These are phyloP conservation scores for Chelonus insularis DNA, from an alignment of 1,140 invertebrate genomes.

Conservation along the genomic window DNA sequence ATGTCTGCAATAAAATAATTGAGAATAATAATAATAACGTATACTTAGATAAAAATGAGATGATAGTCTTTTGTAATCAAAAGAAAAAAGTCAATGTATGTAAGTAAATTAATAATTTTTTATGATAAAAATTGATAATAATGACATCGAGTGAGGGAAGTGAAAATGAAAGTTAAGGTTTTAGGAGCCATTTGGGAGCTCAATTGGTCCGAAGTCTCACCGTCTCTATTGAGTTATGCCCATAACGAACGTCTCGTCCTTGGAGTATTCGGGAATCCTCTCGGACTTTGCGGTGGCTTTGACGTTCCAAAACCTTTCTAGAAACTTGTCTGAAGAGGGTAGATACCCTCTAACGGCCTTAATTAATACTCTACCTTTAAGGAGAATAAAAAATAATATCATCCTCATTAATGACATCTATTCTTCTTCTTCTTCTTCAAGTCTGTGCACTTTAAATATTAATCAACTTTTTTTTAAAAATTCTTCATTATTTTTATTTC, in stretches of 20 bases:
- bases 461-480: too few relatives aligned
- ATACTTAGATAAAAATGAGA: too few relatives aligned
- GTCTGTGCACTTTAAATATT: too few relatives aligned
- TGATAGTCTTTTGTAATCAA: too few relatives aligned
- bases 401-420: too few relatives aligned
- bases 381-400: too few relatives aligned
- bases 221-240: conserved; percentile 51
- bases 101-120: too few relatives aligned
- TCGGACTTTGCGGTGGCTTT: conserved; percentile 31
- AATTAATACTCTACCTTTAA: conserved; percentile 3
- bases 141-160: conserved; percentile 26
- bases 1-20: not conserved
- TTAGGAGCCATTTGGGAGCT: conserved; percentile 31
- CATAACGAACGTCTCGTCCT: conserved; percentile 48
- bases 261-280: conserved; percentile 34
- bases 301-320: conserved; percentile 28
- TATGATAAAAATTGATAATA: too few relatives aligned
- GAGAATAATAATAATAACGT: conserved; percentile 21
- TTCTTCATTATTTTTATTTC: too few relatives aligned
- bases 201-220: conserved; percentile 41
- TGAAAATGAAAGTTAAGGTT: conserved; percentile 31
- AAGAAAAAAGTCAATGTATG: too few relatives aligned
- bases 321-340: conserved; percentile 17
- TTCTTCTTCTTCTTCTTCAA: too few relatives aligned
- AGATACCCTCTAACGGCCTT: not conserved